These are phyloP conservation scores for Saccostrea cuccullata DNA, from an alignment of 1,140 invertebrate species.

Conservation along the genomic window DNA sequence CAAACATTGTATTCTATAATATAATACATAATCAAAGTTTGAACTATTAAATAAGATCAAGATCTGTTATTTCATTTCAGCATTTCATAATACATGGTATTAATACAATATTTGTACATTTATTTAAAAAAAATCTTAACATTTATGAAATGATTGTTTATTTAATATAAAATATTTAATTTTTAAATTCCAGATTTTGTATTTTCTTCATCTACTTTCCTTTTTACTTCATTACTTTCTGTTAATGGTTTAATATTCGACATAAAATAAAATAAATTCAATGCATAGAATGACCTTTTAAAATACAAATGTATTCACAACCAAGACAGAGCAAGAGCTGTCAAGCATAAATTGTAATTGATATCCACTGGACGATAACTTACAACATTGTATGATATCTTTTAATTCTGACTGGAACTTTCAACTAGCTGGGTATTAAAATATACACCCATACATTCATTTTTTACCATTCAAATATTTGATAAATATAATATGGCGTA, in stretches of 20 bases:
- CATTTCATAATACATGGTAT: slow-evolving; percentile 21
- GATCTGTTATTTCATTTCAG: not conserved
- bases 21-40: slow-evolving; percentile 9
- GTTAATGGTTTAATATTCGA: not conserved
- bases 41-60: not conserved
- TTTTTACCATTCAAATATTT: no score
- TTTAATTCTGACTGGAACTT: no score
- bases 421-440: no score
- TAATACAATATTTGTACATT: not conserved
- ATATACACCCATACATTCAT: no score
- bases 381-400: no score
- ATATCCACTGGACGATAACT: no score
- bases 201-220: not conserved
- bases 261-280: not conserved
- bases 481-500: no score
- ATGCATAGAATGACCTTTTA: slow-evolving; percentile 19
- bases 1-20: slow-evolving; percentile 35
- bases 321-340: not conserved
- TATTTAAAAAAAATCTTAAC: not conserved
- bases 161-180: not conserved
- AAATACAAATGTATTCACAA: slow-evolving; percentile 19
- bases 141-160: not conserved
- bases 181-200: not conserved
- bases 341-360: no score
- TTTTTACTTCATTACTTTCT: not conserved